A percentile compares a stretch with the other conserved stretches of the same genome.
phyloP scores from a whole-genome alignment of 2,888 invertebrate genomes.

The Epinotia nisella region DNA sequence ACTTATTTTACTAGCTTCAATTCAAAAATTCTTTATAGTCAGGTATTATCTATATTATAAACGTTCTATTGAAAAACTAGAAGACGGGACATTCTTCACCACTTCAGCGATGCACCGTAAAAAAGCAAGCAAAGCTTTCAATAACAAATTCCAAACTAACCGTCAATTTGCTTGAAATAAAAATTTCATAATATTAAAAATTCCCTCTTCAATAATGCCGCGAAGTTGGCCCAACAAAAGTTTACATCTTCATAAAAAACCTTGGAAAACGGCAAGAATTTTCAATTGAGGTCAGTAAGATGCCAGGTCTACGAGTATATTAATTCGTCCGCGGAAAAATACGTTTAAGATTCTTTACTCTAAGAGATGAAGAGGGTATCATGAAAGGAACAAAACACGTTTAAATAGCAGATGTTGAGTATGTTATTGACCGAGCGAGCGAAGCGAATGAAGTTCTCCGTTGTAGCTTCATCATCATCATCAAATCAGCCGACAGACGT shows the following conservation, averaged over 20 bases:
- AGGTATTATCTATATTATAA: background rate
- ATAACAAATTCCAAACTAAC: slow-evolving; percentile 17
- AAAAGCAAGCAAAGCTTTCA: slow-evolving; percentile 1
- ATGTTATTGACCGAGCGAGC: no score
- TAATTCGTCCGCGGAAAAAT: slow-evolving; percentile 27
- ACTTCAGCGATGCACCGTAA: background rate
- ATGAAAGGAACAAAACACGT: background rate
- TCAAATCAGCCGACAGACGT: no score
- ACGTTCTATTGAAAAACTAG: background rate
- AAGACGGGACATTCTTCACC: background rate
- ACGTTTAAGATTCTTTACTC: slow-evolving; percentile 1
- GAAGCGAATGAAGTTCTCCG: no score
- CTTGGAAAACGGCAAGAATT: slow-evolving; percentile 34
- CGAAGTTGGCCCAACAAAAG: slow-evolving; percentile 26
- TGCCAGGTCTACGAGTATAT: slow-evolving; percentile 33
- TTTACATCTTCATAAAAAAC: slow-evolving; percentile 41
- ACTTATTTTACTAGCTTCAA: no score
- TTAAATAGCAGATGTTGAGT: no score
- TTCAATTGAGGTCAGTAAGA: slow-evolving; percentile 39
- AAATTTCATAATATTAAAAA: slow-evolving; percentile 33
- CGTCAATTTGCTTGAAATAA: slow-evolving; percentile 17
- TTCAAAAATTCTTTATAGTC: no score
- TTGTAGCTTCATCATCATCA: no score
- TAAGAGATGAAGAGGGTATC: background rate
- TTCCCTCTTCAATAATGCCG: slow-evolving; percentile 24